Evolutionary conservation across 2,888 invertebrate genomes (phyloP).

Genomic region (Clepsis dumicolana): DNA sequence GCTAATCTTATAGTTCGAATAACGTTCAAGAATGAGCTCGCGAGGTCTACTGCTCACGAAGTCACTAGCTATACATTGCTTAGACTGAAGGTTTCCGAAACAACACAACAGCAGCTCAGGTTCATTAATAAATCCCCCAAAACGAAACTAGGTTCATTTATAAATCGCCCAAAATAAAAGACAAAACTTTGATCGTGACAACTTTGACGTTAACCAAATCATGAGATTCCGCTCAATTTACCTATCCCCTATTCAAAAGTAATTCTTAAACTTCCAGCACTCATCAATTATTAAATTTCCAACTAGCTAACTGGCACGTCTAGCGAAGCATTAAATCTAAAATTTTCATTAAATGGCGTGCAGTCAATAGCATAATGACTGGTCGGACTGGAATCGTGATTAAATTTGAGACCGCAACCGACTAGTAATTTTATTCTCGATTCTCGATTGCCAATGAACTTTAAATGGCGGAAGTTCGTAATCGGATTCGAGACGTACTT

Average conservation of each 20-base stretch:
- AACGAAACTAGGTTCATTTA: too few species aligned
- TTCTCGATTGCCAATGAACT: slow-evolving; percentile 15
- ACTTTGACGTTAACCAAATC: neutral
- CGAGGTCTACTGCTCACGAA: too few species aligned
- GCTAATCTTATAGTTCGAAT: too few species aligned
- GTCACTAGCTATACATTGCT: too few species aligned
- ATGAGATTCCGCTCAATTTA: neutral
- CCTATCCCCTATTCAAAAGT: neutral
- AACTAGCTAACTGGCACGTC: neutral
- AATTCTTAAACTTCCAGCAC: slow-evolving; percentile 10
- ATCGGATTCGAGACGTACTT: neutral
- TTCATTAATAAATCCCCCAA: too few species aligned
- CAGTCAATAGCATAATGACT: slow-evolving; percentile 69
- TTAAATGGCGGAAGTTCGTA: slow-evolving; percentile 8
- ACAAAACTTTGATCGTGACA: too few species aligned
- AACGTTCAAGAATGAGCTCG: too few species aligned
- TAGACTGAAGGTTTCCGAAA: too few species aligned
- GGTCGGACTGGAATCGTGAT: slow-evolving; percentile 11
- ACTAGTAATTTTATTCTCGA: slow-evolving; percentile 25
- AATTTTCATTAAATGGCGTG: slow-evolving; percentile 55
- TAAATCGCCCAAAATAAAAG: too few species aligned
- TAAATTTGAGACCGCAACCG: slow-evolving; percentile 32
- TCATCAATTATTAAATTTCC: slow-evolving; percentile 26
- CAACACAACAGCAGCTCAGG: too few species aligned
- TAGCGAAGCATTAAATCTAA: slow-evolving; percentile 49